Base-by-base conservation (phyloP, 2,113 vertebrate genomes). In the Mugil cephalus region DNA sequence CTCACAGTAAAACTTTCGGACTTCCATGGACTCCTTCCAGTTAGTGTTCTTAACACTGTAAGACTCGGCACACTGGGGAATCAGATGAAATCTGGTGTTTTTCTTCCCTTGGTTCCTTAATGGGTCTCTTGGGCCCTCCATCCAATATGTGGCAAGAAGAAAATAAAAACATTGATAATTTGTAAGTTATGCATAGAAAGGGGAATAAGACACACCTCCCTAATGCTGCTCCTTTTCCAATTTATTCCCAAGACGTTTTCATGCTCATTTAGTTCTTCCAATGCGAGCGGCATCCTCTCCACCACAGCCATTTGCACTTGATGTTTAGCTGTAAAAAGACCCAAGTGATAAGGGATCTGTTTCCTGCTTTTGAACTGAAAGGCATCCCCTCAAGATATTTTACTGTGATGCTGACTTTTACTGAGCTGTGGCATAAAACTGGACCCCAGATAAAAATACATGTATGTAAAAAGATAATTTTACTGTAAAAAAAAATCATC, bases 1-100 rank as follows among this genome's bases (percentile, higher is more conserved):
- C 84, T 85, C 79, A 60, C 36, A 47, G 55, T 74, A 82, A 88
- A 93, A 91, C 80, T 93, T 90, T 85, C 87, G 68, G 83, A 79
- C 76, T 51, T 38, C 53, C 58, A 18, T 85, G 80, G 87, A 91
- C 71, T 68, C 64, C 68, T 76, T 90, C 83, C 87, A 91, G 82
- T 82, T 91, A 92, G 80, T 91, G 84, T 88, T 91, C 87, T 92
- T 89, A 91, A 85, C 79, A 87, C 79, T 82, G 76, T 87, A 89
- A 86, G 90, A 89, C 86, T 91, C 65, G 56, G 12, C 48, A 79
- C 91, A 66, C 82, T 4, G 12, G 90, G 87, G 93, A 89, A 82
- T 93, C 82, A 87, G 82, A 87, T 76, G 69, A 94, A 94, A 94
- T 94, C 92, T 94, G 93, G 84, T 93, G 85, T 94, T 94, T 94